phyloP scores from a whole-genome alignment of 2,888 invertebrate species.

The Nomada fabriciana region DNA sequence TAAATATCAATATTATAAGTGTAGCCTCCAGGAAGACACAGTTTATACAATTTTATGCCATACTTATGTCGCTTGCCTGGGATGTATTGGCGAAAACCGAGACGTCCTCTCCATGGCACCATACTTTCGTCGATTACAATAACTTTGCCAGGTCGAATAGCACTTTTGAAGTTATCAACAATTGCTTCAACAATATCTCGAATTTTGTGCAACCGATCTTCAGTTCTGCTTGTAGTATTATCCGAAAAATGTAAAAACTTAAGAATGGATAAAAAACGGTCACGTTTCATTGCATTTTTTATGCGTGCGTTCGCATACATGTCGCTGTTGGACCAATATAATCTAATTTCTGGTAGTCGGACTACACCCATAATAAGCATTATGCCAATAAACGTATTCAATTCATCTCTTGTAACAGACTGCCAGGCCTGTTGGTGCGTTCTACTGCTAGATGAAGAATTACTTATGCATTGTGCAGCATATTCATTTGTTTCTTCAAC shows the following conservation, averaged over 20 bases:
- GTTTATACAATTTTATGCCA: neutral
- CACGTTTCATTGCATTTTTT: conserved; percentile 26
- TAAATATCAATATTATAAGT: neutral
- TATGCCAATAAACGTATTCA: conserved; percentile 47
- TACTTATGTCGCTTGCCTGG: neutral
- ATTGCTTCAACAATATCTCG: neutral
- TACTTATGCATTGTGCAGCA: conserved; percentile 51
- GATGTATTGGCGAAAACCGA: neutral
- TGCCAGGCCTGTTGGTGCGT: conserved; percentile 54
- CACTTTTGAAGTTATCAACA: neutral
- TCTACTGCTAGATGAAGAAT: conserved; percentile 55
- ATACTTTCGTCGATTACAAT: conserved; percentile 1
- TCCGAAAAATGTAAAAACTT: conserved; percentile 4
- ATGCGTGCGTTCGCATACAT: conserved; percentile 39
- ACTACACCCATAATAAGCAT: conserved; percentile 31
- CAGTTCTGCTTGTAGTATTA: neutral
- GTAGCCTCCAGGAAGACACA: neutral
- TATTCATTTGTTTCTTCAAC: conserved; percentile 45
- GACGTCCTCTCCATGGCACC: neutral
- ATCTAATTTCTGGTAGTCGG: conserved; percentile 23
- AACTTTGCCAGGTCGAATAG: neutral
- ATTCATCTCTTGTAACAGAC: conserved; percentile 51
- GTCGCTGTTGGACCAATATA: conserved; percentile 25
- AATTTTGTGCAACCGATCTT: conserved; percentile 6
- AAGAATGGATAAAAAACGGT: neutral